These are phyloP conservation scores for Salvelinus sp. DNA, from an alignment of 2,113 vertebrate species.

Conservation along the genomic window DNA sequence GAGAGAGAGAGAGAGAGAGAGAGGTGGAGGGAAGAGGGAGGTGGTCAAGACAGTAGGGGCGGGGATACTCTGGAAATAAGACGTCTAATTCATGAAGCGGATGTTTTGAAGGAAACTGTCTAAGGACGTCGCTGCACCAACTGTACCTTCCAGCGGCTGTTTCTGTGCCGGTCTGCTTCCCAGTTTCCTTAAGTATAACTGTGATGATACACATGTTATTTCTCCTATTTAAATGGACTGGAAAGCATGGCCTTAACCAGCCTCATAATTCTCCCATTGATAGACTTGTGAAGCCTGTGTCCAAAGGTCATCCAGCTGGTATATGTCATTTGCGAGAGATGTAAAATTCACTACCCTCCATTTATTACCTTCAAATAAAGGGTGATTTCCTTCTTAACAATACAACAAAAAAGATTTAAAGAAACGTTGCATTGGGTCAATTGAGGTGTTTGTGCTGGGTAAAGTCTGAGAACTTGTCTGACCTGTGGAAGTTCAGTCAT, in stretches of 20 bases:
- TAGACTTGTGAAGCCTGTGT: slow-evolving; percentile 44
- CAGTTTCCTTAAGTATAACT: background rate
- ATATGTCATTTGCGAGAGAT: background rate
- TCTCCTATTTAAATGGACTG: slow-evolving; percentile 46
- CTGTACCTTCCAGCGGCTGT: slow-evolving; percentile 48
- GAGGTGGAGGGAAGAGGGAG: background rate
- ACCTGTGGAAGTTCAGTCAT: slow-evolving; percentile 49
- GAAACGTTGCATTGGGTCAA: slow-evolving; percentile 37
- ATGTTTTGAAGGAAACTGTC: slow-evolving; percentile 82
- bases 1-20: background rate
- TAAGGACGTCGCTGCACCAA: slow-evolving; percentile 66
- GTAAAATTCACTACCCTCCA: slow-evolving; percentile 26
- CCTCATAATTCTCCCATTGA: slow-evolving; percentile 57
- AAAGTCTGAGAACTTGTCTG: slow-evolving; percentile 46
- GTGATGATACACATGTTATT: background rate
- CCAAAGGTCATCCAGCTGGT: slow-evolving; percentile 1
- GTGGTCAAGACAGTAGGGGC: background rate
- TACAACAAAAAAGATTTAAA: background rate
- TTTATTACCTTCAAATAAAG: slow-evolving; percentile 21
- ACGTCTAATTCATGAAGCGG: slow-evolving; percentile 76
- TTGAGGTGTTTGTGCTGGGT: slow-evolving; percentile 48
- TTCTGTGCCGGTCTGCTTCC: slow-evolving; percentile 3
- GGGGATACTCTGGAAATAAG: slow-evolving; percentile 66
- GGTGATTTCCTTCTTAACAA: background rate
- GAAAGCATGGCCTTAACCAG: slow-evolving; percentile 50